Percentiles rank a stretch among this genome's conserved stretches.
Conservation (phyloP, 2,797 vertebrate species). For the Leptatherina wallacei region DNA sequence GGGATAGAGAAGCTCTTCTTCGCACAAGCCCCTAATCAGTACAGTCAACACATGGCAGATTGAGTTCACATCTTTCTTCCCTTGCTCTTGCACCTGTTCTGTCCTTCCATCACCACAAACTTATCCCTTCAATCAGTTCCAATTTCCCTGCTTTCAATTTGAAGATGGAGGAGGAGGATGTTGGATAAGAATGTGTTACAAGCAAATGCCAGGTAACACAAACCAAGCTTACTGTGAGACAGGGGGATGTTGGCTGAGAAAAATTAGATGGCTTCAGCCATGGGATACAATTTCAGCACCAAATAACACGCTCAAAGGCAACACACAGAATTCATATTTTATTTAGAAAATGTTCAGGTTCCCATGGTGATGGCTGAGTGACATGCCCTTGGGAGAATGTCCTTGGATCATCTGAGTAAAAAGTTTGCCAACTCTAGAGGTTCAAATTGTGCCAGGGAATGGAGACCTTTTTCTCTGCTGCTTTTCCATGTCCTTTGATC, state of each 20-base stretch:
- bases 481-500: conserved; percentile 41
- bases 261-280: conserved; percentile 58
- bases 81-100: conserved; percentile 44
- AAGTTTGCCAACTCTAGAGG: conserved; percentile 45
- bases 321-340: conserved; percentile 63
- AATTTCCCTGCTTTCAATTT: conserved; percentile 73
- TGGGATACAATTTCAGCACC: conserved; percentile 51
- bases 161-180: conserved; percentile 62
- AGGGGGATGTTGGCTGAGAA: conserved; percentile 49
- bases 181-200: conserved; percentile 72
- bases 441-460: conserved; percentile 16
- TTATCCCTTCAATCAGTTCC: conserved; percentile 74
- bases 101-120: conserved; percentile 63
- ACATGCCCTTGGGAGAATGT: conserved; percentile 30
- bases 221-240: conserved; percentile 62
- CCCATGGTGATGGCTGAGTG: conserved; percentile 39
- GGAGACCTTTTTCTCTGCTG: conserved; percentile 22
- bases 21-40: conserved; percentile 78
- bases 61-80: conserved; percentile 75
- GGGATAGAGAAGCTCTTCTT: conserved; percentile 77
- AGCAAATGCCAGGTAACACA: conserved; percentile 72
- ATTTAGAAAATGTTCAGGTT: conserved; percentile 47
- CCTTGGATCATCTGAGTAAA: conserved; percentile 47
- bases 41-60: conserved; percentile 81
- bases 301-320: conserved; percentile 54